Evolutionary conservation across 2,797 vertebrate species (phyloP), one percentile per base, ranked within the genome.

Genomic region (Platalea minor): DNA sequence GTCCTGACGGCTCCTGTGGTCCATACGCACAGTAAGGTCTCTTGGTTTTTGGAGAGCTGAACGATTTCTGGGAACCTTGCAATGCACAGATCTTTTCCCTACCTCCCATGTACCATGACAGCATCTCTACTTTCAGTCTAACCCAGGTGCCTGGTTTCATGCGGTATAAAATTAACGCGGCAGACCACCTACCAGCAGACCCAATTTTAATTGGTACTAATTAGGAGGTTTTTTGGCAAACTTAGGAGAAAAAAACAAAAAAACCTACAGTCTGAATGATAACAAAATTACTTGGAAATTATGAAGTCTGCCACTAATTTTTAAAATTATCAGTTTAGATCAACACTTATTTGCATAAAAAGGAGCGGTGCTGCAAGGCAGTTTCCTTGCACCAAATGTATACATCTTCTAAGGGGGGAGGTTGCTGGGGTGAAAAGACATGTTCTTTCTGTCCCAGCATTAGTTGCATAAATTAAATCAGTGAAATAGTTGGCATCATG

Each of bases 361-460:
- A 81, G 45, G 18, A 59, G 13, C 0, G 2, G 11, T 29, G n/a
- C 8, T 77, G 17, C 16, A 48, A 79, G 70, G 13, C 6, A 16
- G 20, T 46, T 73, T 88, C 57, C 31, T 85, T 67, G 6, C 26
- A 26, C 2, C 2, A 50, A 77, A 61, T 24, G 17, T 1, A 1
- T 5, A 15, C 25, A n/a, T 51, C 35, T 72, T 73, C 74, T 60
- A 53, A 46, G 10, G 23, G 7, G 7, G 24, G 5, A 64, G 28
- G 13, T 5, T 67, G 5, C 41, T 64, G 19, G 81, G 91, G 87
- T 95, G 85, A 92, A 97, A 97, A 97, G 41, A 68, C 13, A 5
- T 64, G 31, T 64, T 94, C 79, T 78, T 97, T 91, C 83, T 96
- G 88, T 87, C 60, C 53, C 73, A 95, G 65, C 31, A 63, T 80